Evolutionary conservation across 2,888 invertebrate genomes (phyloP).

Genomic region (Eudemis profundana): DNA sequence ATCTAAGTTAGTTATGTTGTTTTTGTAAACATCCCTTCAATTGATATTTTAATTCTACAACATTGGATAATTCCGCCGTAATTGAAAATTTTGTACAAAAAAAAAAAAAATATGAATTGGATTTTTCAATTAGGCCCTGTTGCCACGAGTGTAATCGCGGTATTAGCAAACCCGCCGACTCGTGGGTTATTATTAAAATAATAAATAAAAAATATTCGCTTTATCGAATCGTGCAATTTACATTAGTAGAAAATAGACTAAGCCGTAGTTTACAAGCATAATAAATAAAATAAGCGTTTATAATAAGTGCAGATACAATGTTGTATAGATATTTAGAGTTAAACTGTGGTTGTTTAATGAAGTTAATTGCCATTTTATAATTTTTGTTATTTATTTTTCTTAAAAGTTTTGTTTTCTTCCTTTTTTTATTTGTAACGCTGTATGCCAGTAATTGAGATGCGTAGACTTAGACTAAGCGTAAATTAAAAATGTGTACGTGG

Average conservation of each 20-base stretch:
- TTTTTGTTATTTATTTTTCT: conserved; percentile 83
- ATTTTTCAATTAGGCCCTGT: neutral
- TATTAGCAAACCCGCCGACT: conserved; percentile 32
- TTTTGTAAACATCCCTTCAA: too few species aligned
- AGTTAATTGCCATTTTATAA: conserved; percentile 71
- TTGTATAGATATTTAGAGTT: conserved; percentile 64
- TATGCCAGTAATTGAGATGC: conserved; percentile 81
- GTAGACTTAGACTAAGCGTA: conserved; percentile 62
- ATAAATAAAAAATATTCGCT: conserved; percentile 69
- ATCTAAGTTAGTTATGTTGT: too few species aligned
- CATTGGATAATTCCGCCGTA: too few species aligned
- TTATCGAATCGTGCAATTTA: conserved; percentile 84
- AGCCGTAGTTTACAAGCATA: conserved; percentile 69
- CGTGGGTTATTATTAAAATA: conserved; percentile 43
- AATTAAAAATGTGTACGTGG: conserved; percentile 70
- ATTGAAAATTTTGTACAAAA: too few species aligned
- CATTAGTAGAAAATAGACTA: conserved; percentile 74
- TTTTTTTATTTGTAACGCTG: conserved; percentile 59
- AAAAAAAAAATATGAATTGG: neutral
- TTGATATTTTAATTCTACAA: too few species aligned
- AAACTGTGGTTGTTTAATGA: conserved; percentile 50
- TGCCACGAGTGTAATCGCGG: conserved; percentile 13
- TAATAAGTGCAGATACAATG: conserved; percentile 54
- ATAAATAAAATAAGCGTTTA: conserved; percentile 58
- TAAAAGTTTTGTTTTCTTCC: conserved; percentile 68